These are phyloP conservation scores for Euzophera pinguis DNA, from an alignment of 2,888 invertebrate genomes.

Conservation along the genomic window DNA sequence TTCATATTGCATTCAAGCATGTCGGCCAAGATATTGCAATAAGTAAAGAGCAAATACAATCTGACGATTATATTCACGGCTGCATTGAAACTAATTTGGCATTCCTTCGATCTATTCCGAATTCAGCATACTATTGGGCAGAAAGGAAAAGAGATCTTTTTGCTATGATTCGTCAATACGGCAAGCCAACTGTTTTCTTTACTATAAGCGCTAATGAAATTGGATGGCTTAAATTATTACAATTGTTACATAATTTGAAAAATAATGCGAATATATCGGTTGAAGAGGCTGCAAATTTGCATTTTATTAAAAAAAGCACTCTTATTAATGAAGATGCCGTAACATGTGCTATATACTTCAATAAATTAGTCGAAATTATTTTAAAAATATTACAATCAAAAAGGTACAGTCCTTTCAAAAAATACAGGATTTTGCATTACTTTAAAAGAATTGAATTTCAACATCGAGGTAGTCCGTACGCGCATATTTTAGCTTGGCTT, in stretches of 20 bases:
- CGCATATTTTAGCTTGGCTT: slow-evolving; percentile 51
- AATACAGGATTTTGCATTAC: slow-evolving; percentile 43
- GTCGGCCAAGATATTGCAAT: slow-evolving; percentile 8
- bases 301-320: background rate
- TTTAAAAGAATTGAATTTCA: slow-evolving; percentile 49
- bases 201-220: slow-evolving; percentile 52
- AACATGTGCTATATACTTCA: slow-evolving; percentile 31
- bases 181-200: slow-evolving; percentile 37
- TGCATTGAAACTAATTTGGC: slow-evolving; percentile 36
- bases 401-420: slow-evolving; percentile 37
- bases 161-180: slow-evolving; percentile 40
- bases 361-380: slow-evolving; percentile 35
- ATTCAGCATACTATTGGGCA: slow-evolving; percentile 48
- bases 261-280: slow-evolving; percentile 10
- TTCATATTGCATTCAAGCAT: slow-evolving; percentile 23
- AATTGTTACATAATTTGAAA: slow-evolving; percentile 38
- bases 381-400: slow-evolving; percentile 28
- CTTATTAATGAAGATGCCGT: background rate
- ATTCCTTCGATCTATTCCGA: slow-evolving; percentile 35
- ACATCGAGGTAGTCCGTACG: slow-evolving; percentile 47
- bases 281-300: background rate
- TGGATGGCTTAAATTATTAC: slow-evolving; percentile 40
- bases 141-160: slow-evolving; percentile 38
- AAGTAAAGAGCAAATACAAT: slow-evolving; percentile 35
- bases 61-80: slow-evolving; percentile 35